Evolutionary conservation across 2,888 invertebrate genomes (phyloP).

Genomic region (Cataglyphis altisquamis): DNA sequence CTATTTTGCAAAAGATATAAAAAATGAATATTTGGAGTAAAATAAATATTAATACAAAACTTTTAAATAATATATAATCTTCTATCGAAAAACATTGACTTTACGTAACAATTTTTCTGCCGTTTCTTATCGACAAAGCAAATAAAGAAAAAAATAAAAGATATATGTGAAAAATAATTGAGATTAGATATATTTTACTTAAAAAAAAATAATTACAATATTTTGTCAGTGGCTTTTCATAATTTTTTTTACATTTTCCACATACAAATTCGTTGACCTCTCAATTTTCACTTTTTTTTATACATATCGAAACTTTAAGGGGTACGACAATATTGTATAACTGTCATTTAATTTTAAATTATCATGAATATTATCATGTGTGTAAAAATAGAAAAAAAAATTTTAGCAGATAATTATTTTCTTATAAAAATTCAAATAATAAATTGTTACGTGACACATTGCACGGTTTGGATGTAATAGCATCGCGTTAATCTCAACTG

Average conservation of each 20-base stretch:
- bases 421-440: background rate
- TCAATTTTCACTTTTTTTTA: background rate
- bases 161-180: background rate
- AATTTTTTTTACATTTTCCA: background rate
- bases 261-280: background rate
- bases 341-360: background rate
- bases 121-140: background rate
- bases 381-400: too few species aligned
- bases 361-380: background rate
- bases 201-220: background rate
- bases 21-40: background rate
- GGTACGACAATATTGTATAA: background rate
- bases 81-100: background rate
- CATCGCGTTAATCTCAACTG: conserved; percentile 19
- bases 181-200: background rate
- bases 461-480: background rate
- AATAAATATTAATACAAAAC: background rate
- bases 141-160: background rate
- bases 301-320: background rate
- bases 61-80: background rate
- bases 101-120: background rate
- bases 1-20: background rate
- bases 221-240: background rate
- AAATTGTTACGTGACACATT: background rate
- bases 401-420: background rate